phyloP scores from a whole-genome alignment of 2,797 vertebrate genomes.

The Moxostoma hubbsi region DNA sequence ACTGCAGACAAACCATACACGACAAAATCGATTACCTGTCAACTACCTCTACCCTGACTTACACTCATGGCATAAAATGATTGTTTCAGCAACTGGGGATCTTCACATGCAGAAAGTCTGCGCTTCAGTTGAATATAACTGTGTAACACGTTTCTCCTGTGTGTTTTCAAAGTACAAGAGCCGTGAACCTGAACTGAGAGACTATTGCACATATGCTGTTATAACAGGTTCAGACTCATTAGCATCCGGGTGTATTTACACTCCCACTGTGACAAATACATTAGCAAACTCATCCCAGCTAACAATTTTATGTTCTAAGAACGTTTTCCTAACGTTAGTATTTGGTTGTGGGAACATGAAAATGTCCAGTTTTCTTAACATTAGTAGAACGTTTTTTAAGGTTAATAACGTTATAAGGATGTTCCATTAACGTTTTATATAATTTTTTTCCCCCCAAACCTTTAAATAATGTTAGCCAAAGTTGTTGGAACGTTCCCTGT shows the following conservation, averaged over 20 bases:
- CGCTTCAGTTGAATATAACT: not conserved
- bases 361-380: too few relatives aligned
- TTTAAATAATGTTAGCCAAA: too few relatives aligned
- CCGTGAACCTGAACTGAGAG: not conserved
- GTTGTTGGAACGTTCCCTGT: too few relatives aligned
- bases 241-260: conserved; percentile 17
- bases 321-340: too few relatives aligned
- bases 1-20: conserved; percentile 1
- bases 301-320: too few relatives aligned
- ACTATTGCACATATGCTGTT: not conserved
- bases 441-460: too few relatives aligned
- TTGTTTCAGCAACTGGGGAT: not conserved
- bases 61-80: conserved; percentile 6
- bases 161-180: conserved; percentile 8
- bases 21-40: conserved; percentile 17
- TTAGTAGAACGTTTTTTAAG: too few relatives aligned
- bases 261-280: conserved; percentile 15
- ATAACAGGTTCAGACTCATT: conserved; percentile 34
- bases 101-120: not conserved
- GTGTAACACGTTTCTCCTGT: not conserved
- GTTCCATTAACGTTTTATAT: too few relatives aligned
- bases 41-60: not conserved
- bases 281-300: conserved; percentile 7
- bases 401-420: too few relatives aligned
- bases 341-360: too few relatives aligned